Conservation (phyloP, 2,113 vertebrate species). For the Charina bottae region DNA sequence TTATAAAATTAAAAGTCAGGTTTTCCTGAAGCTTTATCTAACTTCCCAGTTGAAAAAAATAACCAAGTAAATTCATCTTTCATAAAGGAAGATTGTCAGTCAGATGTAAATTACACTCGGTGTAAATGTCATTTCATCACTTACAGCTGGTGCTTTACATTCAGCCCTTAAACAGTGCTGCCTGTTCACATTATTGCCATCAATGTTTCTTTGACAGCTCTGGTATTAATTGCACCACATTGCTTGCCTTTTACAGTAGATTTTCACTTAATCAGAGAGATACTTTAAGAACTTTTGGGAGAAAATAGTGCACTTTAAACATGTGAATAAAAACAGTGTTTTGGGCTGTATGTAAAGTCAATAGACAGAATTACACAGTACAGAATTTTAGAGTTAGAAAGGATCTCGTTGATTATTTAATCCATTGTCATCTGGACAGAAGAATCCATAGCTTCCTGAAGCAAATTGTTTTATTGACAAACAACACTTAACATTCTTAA, state of each 20-base stretch:
- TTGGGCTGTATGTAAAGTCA: background rate
- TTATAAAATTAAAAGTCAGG: conserved; percentile 36
- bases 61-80: conserved; percentile 62
- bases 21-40: conserved; percentile 42
- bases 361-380: background rate
- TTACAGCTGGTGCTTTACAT: conserved; percentile 55
- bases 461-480: background rate
- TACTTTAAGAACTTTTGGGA: conserved; percentile 52
- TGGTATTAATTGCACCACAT: conserved; percentile 66
- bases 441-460: background rate
- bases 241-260: conserved; percentile 43
- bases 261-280: conserved; percentile 43
- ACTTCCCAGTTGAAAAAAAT: conserved; percentile 12
- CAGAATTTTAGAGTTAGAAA: background rate
- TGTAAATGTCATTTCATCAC: conserved; percentile 62
- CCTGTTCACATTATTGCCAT: conserved; percentile 56
- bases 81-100: conserved; percentile 56
- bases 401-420: background rate
- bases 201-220: conserved; percentile 51
- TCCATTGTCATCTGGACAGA: background rate
- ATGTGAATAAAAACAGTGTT: background rate
- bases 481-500: background rate
- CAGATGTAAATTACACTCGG: conserved; percentile 59
- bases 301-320: conserved; percentile 38
- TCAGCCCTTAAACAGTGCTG: conserved; percentile 56